Evolutionary conservation across 2,797 vertebrate genomes (phyloP), one percentile per base, ranked within the genome.

Genomic region (Acanthiza pusilla): DNA sequence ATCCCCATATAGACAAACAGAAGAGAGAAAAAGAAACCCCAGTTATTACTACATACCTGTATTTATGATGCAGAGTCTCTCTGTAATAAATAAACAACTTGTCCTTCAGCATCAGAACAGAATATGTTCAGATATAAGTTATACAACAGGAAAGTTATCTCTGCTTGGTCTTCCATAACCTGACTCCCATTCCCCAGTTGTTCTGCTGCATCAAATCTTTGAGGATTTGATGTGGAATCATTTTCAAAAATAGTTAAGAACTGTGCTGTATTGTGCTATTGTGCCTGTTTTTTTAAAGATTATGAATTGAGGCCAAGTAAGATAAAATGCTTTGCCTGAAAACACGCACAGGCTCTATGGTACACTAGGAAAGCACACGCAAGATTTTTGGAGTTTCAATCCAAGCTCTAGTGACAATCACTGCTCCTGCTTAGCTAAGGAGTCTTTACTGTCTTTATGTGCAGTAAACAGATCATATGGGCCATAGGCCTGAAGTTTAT

Each of bases 401-500:
- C 36, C 4, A 4, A 85, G 88, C n/a, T 81, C 68, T 32, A 74
- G 50, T 2, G 9, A 77, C 50, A 91, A 75, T 80, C 42, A 34
- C 19, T 9, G 9, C 27, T 74, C 10, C 55, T 76, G 32, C 91
- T 89, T 34, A 88, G 34, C 65, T 73, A 58, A 85, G 36, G 51
- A n/a, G 47, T 25, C 47, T 48, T 48, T 48, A 48, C 47, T 48
- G 30, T 36, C 30, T 72, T 72, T 36, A 23, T 60, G 42, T 42
- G 53, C 47, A 67, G 50, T 53, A 85, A 93, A 92, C 58, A 78
- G 48, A 78, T 61, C 62, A 70, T 34, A 58, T 0, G 10, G 47
- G 76, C 76, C 75, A 91, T 4, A 72, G 88, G 70, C 36, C 45
- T 84, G 34, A 88, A 91, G 73, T 94, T 96, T 89, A 95, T 91